phyloP scores from a whole-genome alignment of 1,140 invertebrate genomes.

The Apis dorsata region DNA sequence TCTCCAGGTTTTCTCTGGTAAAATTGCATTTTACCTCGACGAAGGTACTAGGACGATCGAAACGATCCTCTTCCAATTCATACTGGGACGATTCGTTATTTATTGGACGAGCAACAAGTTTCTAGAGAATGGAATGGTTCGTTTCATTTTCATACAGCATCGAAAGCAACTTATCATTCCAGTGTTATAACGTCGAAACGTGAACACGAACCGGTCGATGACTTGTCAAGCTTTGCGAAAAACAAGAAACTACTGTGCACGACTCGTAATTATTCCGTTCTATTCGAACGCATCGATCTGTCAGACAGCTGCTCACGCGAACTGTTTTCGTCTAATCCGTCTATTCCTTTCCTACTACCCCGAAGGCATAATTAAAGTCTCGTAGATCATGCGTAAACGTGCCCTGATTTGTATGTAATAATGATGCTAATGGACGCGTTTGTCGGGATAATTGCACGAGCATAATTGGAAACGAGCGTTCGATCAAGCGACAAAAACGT shows the following conservation, averaged over 20 bases:
- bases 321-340: conserved; percentile 1
- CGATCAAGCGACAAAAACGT: neutral
- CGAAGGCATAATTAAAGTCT: conserved; percentile 37
- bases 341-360: neutral
- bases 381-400: conserved; percentile 38
- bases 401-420: conserved; percentile 6
- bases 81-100: neutral
- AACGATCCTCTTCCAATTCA: neutral
- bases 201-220: neutral
- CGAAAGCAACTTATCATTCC: neutral
- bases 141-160: neutral
- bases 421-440: conserved; percentile 9
- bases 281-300: conserved; percentile 17
- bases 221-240: neutral
- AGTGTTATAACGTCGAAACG: neutral
- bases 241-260: neutral
- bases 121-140: neutral
- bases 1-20: neutral
- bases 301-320: conserved; percentile 25
- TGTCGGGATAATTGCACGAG: conserved; percentile 13
- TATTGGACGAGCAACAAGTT: neutral
- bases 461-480: neutral
- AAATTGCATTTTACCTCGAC: neutral
- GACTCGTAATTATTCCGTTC: conserved; percentile 45
- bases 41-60: neutral